phyloP scores from a whole-genome alignment of 2,797 vertebrate species.

The Pseudotriccus pelzelni region DNA sequence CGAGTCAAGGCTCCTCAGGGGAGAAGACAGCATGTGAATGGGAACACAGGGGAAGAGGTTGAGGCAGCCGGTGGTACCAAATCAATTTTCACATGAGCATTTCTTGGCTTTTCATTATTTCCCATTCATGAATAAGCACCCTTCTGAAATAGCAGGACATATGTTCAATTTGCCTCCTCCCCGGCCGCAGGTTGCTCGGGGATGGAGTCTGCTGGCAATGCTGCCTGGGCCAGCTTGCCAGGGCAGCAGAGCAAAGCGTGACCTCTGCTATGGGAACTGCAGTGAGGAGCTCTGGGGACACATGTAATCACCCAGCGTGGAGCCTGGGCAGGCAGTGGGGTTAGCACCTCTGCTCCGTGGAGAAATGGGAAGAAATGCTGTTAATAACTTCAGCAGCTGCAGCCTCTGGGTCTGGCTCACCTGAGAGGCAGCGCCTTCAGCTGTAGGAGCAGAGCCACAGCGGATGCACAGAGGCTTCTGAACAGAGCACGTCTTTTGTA shows the following conservation, averaged over 20 bases:
- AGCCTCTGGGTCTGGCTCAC: not conserved
- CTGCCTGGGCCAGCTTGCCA: not conserved
- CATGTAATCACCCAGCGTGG: not conserved
- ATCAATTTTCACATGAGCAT: not conserved
- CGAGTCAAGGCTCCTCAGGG: not conserved
- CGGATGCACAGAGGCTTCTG: not conserved
- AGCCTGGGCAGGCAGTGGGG: not conserved
- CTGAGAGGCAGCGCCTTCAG: not conserved
- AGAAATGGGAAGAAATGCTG: not conserved
- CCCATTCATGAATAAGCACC: not conserved
- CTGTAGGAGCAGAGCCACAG: not conserved
- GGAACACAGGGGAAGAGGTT: not conserved
- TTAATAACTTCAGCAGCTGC: not conserved
- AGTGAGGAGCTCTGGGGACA: not conserved
- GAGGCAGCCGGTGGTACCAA: not conserved
- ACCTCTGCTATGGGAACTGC: not conserved
- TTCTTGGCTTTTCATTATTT: not conserved
- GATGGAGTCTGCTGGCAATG: not conserved
- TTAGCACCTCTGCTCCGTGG: not conserved
- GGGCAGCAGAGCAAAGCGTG: not conserved
- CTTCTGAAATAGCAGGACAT: not conserved
- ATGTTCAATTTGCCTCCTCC: not conserved
- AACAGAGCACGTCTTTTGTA: not conserved
- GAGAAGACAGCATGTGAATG: not conserved
- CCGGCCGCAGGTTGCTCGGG: not conserved